Percentiles rank a stretch among this genome's conserved stretches.
phyloP scores from a whole-genome alignment of 2,797 vertebrate species.

The Glossophaga mutica region DNA sequence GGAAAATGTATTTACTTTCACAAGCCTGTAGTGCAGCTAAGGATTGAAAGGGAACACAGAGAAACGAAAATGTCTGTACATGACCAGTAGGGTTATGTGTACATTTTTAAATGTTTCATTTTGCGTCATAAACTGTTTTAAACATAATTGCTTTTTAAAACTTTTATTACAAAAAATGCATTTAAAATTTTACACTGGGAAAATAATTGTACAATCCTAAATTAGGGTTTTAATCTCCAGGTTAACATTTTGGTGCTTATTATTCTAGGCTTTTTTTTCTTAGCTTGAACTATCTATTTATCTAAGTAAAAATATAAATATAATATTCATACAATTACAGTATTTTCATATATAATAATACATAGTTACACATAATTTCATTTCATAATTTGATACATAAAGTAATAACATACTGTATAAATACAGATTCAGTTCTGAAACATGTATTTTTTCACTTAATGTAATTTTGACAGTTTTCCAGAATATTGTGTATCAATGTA shows the following conservation, averaged over 20 bases:
- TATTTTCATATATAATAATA: background rate
- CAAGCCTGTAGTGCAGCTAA: background rate
- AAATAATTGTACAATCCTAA: background rate
- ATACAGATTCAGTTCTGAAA: background rate
- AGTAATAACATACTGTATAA: background rate
- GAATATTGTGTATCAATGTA: background rate
- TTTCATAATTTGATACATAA: background rate
- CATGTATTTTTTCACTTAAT: background rate
- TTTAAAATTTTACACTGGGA: background rate
- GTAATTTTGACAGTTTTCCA: background rate
- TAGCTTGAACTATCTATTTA: background rate
- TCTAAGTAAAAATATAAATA: background rate
- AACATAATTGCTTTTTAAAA: background rate
- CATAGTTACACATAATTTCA: background rate
- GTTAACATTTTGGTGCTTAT: background rate
- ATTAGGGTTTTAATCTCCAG: background rate
- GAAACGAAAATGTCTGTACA: background rate
- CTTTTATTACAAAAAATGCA: background rate
- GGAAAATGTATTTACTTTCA: background rate
- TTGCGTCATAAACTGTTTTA: slow-evolving; percentile 16
- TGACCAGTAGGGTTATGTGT: background rate
- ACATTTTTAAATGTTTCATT: background rate
- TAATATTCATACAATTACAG: background rate
- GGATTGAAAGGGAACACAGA: background rate
- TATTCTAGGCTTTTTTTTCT: background rate